Percentiles rank a stretch among this genome's conserved stretches.
Evolutionary conservation across 1,140 invertebrate species (phyloP).

Genomic region (Macrosteles quadrilineatus): DNA sequence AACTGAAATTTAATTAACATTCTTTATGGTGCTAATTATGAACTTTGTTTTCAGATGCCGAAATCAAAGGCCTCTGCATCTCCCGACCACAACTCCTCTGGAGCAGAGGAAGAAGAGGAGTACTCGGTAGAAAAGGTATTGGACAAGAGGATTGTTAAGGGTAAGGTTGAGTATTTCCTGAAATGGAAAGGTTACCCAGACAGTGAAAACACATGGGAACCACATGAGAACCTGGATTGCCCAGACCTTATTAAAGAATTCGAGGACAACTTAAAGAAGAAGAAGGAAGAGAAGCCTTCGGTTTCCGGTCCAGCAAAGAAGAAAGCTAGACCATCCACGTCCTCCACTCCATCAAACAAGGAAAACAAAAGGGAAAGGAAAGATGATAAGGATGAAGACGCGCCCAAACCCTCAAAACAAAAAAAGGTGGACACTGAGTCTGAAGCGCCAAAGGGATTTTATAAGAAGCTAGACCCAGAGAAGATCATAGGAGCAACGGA

Average conservation of each 20-base stretch:
- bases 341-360: neutral
- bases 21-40: no score
- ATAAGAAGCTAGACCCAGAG: slow-evolving; percentile 86
- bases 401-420: neutral
- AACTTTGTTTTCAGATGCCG: neutral
- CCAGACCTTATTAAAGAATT: no score
- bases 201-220: neutral
- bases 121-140: slow-evolving; percentile 90
- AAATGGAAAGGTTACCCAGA: slow-evolving; percentile 62
- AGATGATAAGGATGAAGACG: slow-evolving; percentile 2
- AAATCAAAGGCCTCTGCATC: neutral
- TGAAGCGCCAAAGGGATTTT: slow-evolving; percentile 70
- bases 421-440: neutral
- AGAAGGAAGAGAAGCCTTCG: neutral
- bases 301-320: slow-evolving; percentile 40
- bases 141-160: slow-evolving; percentile 74
- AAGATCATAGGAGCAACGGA: slow-evolving; percentile 96
- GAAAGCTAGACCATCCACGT: slow-evolving; percentile 32
- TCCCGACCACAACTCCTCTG: neutral
- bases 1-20: no score
- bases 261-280: no score
- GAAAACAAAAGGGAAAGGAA: slow-evolving; percentile 14
- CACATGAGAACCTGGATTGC: no score
- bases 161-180: slow-evolving; percentile 65
- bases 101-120: slow-evolving; percentile 70